A percentile compares a stretch with the other conserved stretches of the same genome.
Evolutionary conservation across 2,113 vertebrate genomes (phyloP).

Genomic region (Pelobates fuscus): DNA sequence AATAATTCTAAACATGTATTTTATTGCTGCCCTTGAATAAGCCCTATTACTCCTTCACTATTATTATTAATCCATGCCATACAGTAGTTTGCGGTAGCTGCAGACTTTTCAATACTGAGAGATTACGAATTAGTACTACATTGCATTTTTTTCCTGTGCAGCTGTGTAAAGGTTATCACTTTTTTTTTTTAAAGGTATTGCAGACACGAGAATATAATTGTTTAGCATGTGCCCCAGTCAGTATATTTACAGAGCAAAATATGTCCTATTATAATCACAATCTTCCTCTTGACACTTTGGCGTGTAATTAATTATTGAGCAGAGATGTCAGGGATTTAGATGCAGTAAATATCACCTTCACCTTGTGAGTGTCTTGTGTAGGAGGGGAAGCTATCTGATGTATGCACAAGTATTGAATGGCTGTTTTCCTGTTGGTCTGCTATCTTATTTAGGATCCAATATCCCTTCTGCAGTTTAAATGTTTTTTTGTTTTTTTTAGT

Average conservation of each 20-base stretch:
- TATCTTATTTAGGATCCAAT: neutral
- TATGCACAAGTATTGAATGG: neutral
- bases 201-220: neutral
- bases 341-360: conserved; percentile 35
- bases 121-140: neutral
- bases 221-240: conserved; percentile 26
- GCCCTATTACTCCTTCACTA: neutral
- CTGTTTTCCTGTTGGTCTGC: neutral
- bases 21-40: neutral
- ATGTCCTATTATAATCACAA: conserved; percentile 18
- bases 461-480: neutral
- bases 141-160: neutral
- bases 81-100: neutral
- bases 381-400: conserved; percentile 10
- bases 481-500: too few relatives aligned
- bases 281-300: conserved; percentile 13
- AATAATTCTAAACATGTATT: neutral
- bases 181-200: conserved; percentile 9
- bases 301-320: conserved; percentile 30
- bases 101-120: neutral
- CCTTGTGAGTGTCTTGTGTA: conserved; percentile 13
- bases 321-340: conserved; percentile 30
- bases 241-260: conserved; percentile 18
- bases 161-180: conserved; percentile 7
- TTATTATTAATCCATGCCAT: neutral